Evolutionary conservation across 2,888 invertebrate species (phyloP), one percentile per base, ranked within the genome.

Genomic region (Eilema griseolum): DNA sequence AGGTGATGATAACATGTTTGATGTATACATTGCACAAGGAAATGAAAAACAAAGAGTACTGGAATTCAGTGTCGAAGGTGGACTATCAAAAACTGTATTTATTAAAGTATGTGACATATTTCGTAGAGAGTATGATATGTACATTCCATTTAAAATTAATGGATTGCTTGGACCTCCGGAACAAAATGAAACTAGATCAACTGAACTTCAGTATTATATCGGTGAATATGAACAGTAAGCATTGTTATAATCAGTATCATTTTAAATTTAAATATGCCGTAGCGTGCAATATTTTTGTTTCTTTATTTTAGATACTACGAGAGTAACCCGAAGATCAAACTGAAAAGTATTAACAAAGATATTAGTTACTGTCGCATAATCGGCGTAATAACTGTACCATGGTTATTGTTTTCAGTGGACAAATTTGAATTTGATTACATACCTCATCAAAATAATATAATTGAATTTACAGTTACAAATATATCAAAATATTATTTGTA

Each of bases 101-200:
- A 87, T 95, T 67, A 93, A 92, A 89, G 88, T 95, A 20, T 86
- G 71, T 75, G 94, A 93, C 75, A 78, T 86, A 77, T 93, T 89
- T 83, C 87, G 93, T 66, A 88, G 94, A 75, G 96, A 96, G 72
- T 96, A 96, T 81, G 95, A 95, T 67, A 96, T 96, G 86, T 96
- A 92, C 78, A 88, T 97, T 67, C 97, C 97, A 0, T 92, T 96
- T 72, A 90, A 96, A 80, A 89, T 97, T 24, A 97, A 97, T 80
- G 93, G 92, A 67, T 85, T 96, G 60, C 79, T 97, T 64, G 97
- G 96, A 0, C 96, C 97, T 11, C 94, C 96, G 8, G 78, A 88
- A 76, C 72, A 89, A 81, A 81, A 88, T 81, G 46, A 56, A 10
- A 61, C 84, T 33, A 77, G 74, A 63, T 90, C 93, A 14, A 90